Evolutionary conservation across 1,140 invertebrate genomes (phyloP).

Genomic region (Drosophila pachea): DNA sequence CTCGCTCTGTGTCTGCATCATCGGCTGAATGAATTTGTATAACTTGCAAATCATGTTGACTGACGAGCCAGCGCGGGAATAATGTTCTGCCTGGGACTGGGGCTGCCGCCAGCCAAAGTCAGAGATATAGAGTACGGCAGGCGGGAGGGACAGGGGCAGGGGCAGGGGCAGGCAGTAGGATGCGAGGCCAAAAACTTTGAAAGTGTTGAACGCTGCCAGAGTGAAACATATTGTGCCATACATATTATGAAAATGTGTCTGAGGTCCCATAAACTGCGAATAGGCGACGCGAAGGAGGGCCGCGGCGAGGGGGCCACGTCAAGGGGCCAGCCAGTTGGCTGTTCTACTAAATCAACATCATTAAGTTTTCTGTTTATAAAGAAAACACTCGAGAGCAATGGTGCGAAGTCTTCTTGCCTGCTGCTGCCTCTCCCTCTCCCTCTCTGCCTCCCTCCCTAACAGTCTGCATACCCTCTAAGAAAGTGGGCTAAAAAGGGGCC

Average conservation of each 20-base stretch:
- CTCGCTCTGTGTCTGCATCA: slow-evolving; percentile 12
- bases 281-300: background rate
- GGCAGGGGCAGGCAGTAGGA: background rate
- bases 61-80: slow-evolving; percentile 40
- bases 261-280: slow-evolving; percentile 21
- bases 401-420: slow-evolving; percentile 48
- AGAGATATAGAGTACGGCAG: too few relatives aligned
- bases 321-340: slow-evolving; percentile 28
- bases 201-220: slow-evolving; percentile 55
- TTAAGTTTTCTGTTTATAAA: slow-evolving; percentile 77
- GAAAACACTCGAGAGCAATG: slow-evolving; percentile 70
- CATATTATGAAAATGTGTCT: slow-evolving; percentile 62
- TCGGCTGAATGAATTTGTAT: slow-evolving; percentile 71
- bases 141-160: background rate
- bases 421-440: background rate
- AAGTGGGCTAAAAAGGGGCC: background rate
- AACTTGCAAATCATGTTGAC: slow-evolving; percentile 76
- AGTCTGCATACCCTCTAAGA: background rate
- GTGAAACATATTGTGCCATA: slow-evolving; percentile 62
- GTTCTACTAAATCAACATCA: slow-evolving; percentile 76
- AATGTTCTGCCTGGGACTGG: slow-evolving; percentile 11
- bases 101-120: background rate
- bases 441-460: too few relatives aligned
- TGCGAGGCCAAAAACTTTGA: slow-evolving; percentile 49
- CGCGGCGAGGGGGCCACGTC: background rate